These are phyloP conservation scores for Suncus etruscus DNA, from an alignment of 2,113 vertebrate species.

Conservation along the genomic window DNA sequence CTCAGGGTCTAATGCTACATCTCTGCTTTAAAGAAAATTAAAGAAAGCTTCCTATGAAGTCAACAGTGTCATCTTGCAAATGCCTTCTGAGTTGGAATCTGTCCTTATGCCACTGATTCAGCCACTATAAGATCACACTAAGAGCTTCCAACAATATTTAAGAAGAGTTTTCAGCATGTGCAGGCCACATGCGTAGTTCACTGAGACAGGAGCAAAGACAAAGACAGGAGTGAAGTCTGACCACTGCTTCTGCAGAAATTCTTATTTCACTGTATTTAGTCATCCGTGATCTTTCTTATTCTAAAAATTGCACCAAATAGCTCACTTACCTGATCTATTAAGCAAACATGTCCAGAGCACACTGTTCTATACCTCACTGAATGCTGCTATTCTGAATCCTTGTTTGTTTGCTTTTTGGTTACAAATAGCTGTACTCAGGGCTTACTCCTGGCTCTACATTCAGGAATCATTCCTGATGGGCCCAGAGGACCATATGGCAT, in stretches of 20 bases:
- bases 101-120: not conserved
- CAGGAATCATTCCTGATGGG: too few relatives aligned
- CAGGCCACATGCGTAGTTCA: not conserved
- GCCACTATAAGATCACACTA: not conserved
- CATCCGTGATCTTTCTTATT: not conserved
- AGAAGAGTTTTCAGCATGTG: not conserved
- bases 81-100: not conserved
- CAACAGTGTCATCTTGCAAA: not conserved
- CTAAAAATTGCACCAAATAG: not conserved
- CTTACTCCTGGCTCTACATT: too few relatives aligned
- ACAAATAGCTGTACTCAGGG: too few relatives aligned
- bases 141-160: not conserved
- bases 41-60: not conserved
- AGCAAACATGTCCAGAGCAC: not conserved
- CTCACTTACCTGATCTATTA: not conserved
- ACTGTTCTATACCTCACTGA: not conserved
- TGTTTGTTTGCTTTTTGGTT: not conserved
- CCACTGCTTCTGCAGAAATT: not conserved
- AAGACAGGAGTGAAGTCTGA: not conserved
- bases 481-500: too few relatives aligned
- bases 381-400: not conserved
- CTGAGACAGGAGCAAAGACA: not conserved
- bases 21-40: not conserved
- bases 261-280: not conserved
- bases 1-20: constrained; percentile 36